Base-by-base conservation (phyloP, 2,888 invertebrate genomes). In the Allygus modestus region DNA sequence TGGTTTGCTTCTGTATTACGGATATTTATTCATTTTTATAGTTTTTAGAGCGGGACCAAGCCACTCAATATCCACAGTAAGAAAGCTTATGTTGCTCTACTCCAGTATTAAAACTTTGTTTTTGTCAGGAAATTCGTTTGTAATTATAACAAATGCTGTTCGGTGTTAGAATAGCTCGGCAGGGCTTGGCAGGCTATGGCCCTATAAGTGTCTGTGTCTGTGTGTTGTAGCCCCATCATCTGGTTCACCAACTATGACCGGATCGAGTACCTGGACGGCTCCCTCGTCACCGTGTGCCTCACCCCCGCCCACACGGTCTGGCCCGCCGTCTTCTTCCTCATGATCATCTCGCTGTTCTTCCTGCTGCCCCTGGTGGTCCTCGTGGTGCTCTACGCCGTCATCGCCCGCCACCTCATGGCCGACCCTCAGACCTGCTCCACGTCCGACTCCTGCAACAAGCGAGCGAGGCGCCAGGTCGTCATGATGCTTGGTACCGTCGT, bases 401-500 rank as follows among this genome's bases (percentile, higher is more conserved):
- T 97, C 89, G 96, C 97, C 79, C 94, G 94, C 89, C 96, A 96
- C 89, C 92, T 97, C 87, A 95, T 97, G 90, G 94, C 94, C 79
- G 93, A 94, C 87, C 92, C 90, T 5, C 89, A 88, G 41, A 86
- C 87, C 37, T 86, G 86, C 69, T 86, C 87, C 84, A 86, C 87
- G 71, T 86, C 87, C 83, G 88, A 87, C 94, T 90, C 94, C 73
- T 94, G 94, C 89, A 94, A 94, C 86, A 91, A 93, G 7, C 92
- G 95, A 89, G 96, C 96, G 0, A 92, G 96, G 87, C 94, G 94
- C n/a, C 79, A 79, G 37, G 91, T 97, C 37, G 96, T 97, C 58
- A 91, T 97, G 82, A 97, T 97, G 97, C 91, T 98, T 41, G 96
- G 96, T 11, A 96, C 97, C 0, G 97, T 98, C 0, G 97, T 98